Percentiles rank a stretch among this genome's conserved stretches.
Evolutionary conservation across 2,797 vertebrate species (phyloP).

Genomic region (Adrianichthys oophorus): DNA sequence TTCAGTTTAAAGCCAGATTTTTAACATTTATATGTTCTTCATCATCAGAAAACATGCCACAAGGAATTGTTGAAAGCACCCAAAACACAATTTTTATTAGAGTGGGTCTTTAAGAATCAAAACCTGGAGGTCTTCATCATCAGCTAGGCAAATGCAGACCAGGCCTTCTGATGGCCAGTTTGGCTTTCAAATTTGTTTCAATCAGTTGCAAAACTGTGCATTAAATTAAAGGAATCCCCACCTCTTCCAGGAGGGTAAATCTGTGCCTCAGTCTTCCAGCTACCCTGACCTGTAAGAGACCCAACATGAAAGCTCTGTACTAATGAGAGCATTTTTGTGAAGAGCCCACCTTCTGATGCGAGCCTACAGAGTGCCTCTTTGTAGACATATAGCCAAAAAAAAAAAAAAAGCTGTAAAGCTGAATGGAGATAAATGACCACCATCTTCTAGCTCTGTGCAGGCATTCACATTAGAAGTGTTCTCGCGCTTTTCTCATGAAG

Average conservation of each 20-base stretch:
- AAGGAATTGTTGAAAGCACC: too few relatives aligned
- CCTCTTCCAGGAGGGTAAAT: too few relatives aligned
- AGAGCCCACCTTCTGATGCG: constrained; percentile 14
- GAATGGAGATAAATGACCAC: not conserved
- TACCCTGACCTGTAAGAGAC: constrained; percentile 28
- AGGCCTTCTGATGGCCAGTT: constrained; percentile 3
- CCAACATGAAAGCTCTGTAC: constrained; percentile 25
- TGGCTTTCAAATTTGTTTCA: constrained; percentile 6
- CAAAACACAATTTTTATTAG: too few relatives aligned
- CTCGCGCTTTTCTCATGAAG: constrained; percentile 31
- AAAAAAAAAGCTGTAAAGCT: constrained; percentile 4
- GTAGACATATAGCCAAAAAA: constrained; percentile 10
- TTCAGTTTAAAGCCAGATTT: too few relatives aligned
- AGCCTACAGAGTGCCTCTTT: constrained; percentile 24
- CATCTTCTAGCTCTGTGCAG: constrained; percentile 38
- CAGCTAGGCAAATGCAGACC: too few relatives aligned
- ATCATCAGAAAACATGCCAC: too few relatives aligned
- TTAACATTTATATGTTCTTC: too few relatives aligned
- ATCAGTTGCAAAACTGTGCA: constrained; percentile 5
- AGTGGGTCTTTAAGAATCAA: too few relatives aligned
- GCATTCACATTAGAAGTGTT: constrained; percentile 59
- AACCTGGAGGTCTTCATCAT: constrained; percentile 4
- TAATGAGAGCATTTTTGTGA: constrained; percentile 26
- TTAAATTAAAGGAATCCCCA: not conserved
- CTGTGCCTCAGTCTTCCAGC: constrained; percentile 26